phyloP scores from a whole-genome alignment of 2,888 invertebrate genomes.

The Trypoxylon attenuatum region DNA sequence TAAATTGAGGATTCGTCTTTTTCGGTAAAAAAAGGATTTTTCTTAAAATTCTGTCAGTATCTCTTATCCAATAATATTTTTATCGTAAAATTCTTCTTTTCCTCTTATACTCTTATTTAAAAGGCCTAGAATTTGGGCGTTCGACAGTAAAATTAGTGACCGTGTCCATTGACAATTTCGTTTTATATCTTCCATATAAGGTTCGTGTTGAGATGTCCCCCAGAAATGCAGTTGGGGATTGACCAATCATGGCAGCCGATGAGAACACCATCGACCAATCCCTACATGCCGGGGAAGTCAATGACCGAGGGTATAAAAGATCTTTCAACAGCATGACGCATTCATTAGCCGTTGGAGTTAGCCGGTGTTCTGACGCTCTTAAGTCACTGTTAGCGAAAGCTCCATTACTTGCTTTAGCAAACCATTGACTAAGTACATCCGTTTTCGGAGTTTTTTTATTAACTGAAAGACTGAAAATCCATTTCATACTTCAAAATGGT shows the following conservation, averaged over 20 bases:
- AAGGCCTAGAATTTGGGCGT: too few relatives aligned
- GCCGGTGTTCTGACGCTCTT: not conserved
- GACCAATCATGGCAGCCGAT: slow-evolving; percentile 32
- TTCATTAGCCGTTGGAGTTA: slow-evolving; percentile 14
- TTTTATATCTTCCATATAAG: slow-evolving; percentile 44
- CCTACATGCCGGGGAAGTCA: slow-evolving; percentile 19
- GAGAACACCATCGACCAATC: slow-evolving; percentile 43
- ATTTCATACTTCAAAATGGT: slow-evolving; percentile 45
- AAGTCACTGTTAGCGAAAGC: slow-evolving; percentile 46
- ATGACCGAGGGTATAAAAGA: slow-evolving; percentile 41
- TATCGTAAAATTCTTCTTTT: too few relatives aligned
- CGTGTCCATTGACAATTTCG: not conserved
- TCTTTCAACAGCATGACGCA: slow-evolving; percentile 11
- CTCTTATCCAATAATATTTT: too few relatives aligned
- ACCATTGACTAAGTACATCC: slow-evolving; percentile 32
- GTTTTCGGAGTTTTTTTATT: slow-evolving; percentile 9
- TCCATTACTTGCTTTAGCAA: slow-evolving; percentile 56
- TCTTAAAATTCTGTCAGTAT: too few relatives aligned
- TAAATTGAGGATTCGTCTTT: too few relatives aligned
- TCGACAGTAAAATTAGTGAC: not conserved
- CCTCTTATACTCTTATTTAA: too few relatives aligned
- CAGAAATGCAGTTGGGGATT: slow-evolving; percentile 43
- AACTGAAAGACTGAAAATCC: slow-evolving; percentile 6
- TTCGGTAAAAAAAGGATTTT: too few relatives aligned
- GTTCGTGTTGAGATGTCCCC: slow-evolving; percentile 12